Base-by-base conservation (phyloP, 2,888 invertebrate genomes). In the Watsonalla binaria region DNA sequence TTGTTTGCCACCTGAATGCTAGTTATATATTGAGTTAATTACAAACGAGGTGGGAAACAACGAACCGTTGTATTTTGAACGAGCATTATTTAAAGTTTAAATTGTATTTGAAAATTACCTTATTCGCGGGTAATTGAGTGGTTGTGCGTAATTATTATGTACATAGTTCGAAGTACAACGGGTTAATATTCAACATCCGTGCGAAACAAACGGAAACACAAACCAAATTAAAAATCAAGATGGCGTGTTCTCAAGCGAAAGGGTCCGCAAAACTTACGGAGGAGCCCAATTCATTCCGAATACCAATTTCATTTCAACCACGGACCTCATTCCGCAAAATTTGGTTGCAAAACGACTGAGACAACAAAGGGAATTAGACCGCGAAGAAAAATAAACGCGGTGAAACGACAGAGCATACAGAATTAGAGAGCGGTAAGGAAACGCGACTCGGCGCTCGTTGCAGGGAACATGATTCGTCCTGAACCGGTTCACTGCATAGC, bases 281-380 rank as follows among this genome's bases (percentile, higher is more conserved):
- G 74, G 67, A 72, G 77, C 75, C 74, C 80, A 84, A 86, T 86
- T 85, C 85, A 84, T 82, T 81, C 78, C 76, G 85, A 87, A 90
- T 88, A 86, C 86, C 84, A 88, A 89, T 86, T 87, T 84, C 82
- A 84, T 85, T 80, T 82, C 77, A 78, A 78, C 80, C 81, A 76
- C 80, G 84, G 86, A 86, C 85, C 84, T 84, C 86, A 84, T 88
- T 88, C 71, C 78, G 74, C 74, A 72, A 85, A 88, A 89, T 89
- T 89, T 87, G 87, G 86, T 87, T 87, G 86, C 86, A 84, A 85
- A 87, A 86, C 80, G 85, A 78, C 83, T 76, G 83, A 85, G 85
- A 87, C 86, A 86, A 88, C 85, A 86, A 86, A 83, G 85, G 86
- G 84, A 88, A 90, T 87, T 88, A 88, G 86, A 87, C 84, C 86